Evolutionary conservation across 2,113 vertebrate species (phyloP), one percentile per base, ranked within the genome.

Genomic region (Lepus timidus): DNA sequence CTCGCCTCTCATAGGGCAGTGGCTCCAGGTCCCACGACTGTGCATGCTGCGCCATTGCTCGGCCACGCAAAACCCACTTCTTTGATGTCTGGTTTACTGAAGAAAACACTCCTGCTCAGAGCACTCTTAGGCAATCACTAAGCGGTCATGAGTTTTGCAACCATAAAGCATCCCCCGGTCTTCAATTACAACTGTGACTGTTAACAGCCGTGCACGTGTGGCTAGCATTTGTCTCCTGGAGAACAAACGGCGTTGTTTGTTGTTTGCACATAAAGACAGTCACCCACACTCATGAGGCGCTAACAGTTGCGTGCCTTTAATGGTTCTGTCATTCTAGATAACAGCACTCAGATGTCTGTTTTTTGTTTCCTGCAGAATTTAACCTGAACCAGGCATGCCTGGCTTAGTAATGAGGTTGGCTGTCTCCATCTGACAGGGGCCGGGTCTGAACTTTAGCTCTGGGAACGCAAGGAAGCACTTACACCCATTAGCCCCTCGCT

Each of bases 351-450:
- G 49, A 80, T 55, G 90, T 27, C 92, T 95, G 65, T 39, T 44
- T 58, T 95, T 78, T 71, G 12, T 68, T 85, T 52, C 92, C 82
- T 83, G 64, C n/a, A 51, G 84, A 70, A 86, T 78, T 95, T 95
- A 96, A 92, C 93, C 93, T 95, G 86, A 73, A 17, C 68, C 79
- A 91, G 85, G 82, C 92, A 96, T 87, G 87, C 65, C 79, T 80
- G 61, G 94, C 81, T 76, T 95, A 75, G 71, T 96, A 91, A 94
- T 94, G 91, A 96, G 93, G 74, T 79, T 74, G 85, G 61, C 62
- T 17, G 7, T 71, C 93, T 96, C 19, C 0, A 12, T 65, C 31
- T 79, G 93, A 90, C 88, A 65, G 16, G 58, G 55, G 74, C 67
- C 22, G 65, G 81, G 25, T 75, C 68, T 93, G 88, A 93, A 93